phyloP scores from a whole-genome alignment of 2,113 vertebrate genomes.

The Eolophus roseicapilla region DNA sequence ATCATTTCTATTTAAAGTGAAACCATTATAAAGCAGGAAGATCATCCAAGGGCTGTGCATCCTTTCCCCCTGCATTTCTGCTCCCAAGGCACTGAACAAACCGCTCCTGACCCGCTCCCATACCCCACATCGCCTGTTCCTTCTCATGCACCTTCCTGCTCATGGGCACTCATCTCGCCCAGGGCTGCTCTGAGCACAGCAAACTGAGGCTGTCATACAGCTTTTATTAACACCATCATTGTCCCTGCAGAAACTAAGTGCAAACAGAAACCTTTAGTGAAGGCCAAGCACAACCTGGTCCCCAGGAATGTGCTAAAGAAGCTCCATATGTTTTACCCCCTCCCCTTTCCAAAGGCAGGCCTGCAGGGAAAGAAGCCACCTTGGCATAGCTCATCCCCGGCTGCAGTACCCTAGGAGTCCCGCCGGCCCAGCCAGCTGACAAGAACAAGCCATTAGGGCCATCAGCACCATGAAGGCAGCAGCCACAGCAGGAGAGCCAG shows the following conservation, averaged over 20 bases:
- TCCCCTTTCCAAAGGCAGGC: background rate
- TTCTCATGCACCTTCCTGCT: background rate
- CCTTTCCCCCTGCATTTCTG: background rate
- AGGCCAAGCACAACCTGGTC: accelerated
- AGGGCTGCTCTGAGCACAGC: accelerated
- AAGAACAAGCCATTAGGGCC: background rate
- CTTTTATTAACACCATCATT: accelerated
- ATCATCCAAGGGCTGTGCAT: background rate
- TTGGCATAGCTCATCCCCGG: background rate
- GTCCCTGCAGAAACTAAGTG: background rate
- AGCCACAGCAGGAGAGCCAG: background rate
- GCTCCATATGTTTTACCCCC: background rate
- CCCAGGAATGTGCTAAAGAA: accelerated
- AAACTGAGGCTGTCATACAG: background rate
- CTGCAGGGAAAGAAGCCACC: background rate
- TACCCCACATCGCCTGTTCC: accelerated
- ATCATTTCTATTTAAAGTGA: background rate
- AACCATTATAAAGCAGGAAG: background rate
- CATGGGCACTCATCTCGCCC: background rate
- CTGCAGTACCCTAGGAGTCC: background rate
- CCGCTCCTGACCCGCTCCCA: accelerated
- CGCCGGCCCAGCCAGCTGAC: background rate
- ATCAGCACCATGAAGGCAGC: background rate
- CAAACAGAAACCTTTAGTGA: background rate
- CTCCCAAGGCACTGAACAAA: background rate